Percentiles rank a stretch among this genome's conserved stretches.
Conservation (phyloP, 2,113 vertebrate genomes). For the western clawed frog (Xenopus tropicalis) region UCB_Xtro_10.0 CM004446.2:35212001-35212500, state of each 20-base stretch:
- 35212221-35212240: constrained; percentile 21
- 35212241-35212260: constrained; percentile 1
- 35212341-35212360: constrained; percentile 82
- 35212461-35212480: constrained; percentile 13
- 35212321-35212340: constrained; percentile 63
- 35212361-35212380: constrained; percentile 85
- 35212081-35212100: too few species aligned
- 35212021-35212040: too few species aligned
- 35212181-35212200: not conserved
- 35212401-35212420: constrained; percentile 51
- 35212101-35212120: not conserved
- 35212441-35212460: not conserved
- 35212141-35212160: constrained; percentile 33
- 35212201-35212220: constrained; percentile 40
- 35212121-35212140: constrained; percentile 7
- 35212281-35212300: constrained; percentile 54
- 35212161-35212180: constrained; percentile 14
- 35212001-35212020: too few species aligned
- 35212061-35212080: too few species aligned
- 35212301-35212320: constrained; percentile 55
- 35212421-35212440: not conserved
- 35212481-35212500: constrained; percentile 44
- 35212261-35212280: constrained; percentile 18
- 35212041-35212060: too few species aligned
- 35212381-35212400: constrained; percentile 72